Evolutionary conservation across 2,888 invertebrate genomes (phyloP), one percentile per base, ranked within the genome.

Genomic region (Phengaris arion): DNA sequence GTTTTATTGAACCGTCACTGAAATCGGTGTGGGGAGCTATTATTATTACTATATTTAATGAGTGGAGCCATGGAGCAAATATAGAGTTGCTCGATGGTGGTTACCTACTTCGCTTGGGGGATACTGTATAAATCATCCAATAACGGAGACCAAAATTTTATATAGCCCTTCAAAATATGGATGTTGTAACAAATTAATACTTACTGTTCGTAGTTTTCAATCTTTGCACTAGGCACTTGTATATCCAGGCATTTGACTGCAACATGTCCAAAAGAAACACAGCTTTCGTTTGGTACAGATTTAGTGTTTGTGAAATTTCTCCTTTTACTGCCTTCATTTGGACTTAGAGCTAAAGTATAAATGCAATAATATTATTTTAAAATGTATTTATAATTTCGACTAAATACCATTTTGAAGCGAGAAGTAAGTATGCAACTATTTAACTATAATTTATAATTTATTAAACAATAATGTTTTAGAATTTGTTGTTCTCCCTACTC

Each of bases 181-280:
- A 7, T 13, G n/a, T 46, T 68, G 7, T 15, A 15, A 59, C 9
- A 59, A 22, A 9, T 59, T 2, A 2, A 74, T 12, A 70, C 80
- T 76, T 83, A 89, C 92, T 85, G 86, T 6, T 88, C 84, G 46
- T 84, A 81, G 57, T 85, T 83, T 10, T 82, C 82, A 1, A 74
- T 74, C 0, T 86, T 81, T 0, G 88, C 81, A 74, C 85, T 87
- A 0, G 92, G 89, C 51, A 91, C 80, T 75, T 91, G 90, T 2
- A 89, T 87, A 0, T 86, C 88, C 57, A 92, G 80, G 76, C 90
- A 90, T 76, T 82, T 91, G 52, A 92, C 88, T 0, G 84, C 85
- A 35, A 92, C 86, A 59, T 89, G 86, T 2, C 83, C 85, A 6
- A 83, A 78, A 0, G 78, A 78, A 2, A 78, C 78, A 57, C 78